A percentile compares a stretch with the other conserved stretches of the same genome.
Evolutionary conservation across 2,797 vertebrate genomes (phyloP).

Genomic region (Adelosebastes latens): DNA sequence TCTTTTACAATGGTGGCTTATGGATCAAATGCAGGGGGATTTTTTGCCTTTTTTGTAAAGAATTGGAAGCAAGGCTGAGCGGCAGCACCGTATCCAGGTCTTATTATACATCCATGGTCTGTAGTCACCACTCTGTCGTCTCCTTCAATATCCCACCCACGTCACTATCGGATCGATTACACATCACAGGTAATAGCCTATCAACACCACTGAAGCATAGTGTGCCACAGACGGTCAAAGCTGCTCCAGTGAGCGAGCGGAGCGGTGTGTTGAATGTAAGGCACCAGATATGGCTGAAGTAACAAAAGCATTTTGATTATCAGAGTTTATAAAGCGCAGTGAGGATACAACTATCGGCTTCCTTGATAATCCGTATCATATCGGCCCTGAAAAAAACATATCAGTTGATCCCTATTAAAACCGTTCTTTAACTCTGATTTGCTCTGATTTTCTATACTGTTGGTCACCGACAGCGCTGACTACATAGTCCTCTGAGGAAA

Average conservation of each 20-base stretch:
- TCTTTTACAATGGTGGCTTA: fast-evolving
- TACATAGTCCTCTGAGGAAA: constrained; percentile 3
- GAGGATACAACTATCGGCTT: neutral
- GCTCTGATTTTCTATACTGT: neutral
- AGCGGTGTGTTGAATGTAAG: neutral
- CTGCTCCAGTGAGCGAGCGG: neutral
- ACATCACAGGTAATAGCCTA: neutral
- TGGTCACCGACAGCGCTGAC: neutral
- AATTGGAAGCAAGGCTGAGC: no score
- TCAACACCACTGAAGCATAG: neutral
- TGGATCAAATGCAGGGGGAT: no score
- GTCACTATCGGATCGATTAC: no score
- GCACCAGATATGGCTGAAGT: neutral
- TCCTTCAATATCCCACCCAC: no score
- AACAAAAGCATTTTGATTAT: neutral
- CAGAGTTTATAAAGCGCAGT: no score
- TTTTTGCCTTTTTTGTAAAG: no score
- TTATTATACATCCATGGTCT: no score
- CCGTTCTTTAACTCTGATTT: neutral
- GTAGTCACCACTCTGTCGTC: no score
- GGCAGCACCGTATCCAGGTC: no score
- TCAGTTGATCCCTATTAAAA: neutral
- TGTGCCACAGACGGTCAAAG: neutral
- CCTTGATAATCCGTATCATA: neutral
- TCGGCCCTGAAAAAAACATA: neutral